phyloP scores from a whole-genome alignment of 2,113 vertebrate species.

The Prunella fulvescens region DNA sequence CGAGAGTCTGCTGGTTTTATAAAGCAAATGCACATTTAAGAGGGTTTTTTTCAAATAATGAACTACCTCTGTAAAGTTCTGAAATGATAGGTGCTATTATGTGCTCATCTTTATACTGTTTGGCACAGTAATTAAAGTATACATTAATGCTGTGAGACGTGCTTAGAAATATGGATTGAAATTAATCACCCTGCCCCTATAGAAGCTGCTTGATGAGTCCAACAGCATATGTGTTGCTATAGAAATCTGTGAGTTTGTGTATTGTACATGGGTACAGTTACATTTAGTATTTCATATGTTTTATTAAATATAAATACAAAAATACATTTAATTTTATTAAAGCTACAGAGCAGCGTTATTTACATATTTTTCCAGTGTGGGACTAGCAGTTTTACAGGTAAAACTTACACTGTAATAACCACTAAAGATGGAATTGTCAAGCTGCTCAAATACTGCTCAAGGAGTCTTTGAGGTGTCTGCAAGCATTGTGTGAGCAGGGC shows the following conservation, averaged over 20 bases:
- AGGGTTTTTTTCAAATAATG: not conserved
- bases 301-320: not conserved
- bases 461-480: not conserved
- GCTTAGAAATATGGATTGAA: not conserved
- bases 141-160: not conserved
- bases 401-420: not conserved
- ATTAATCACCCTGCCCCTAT: not conserved
- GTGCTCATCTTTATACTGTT: conserved; percentile 3
- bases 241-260: not conserved
- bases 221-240: not conserved
- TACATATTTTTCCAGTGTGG: not conserved
- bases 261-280: not conserved
- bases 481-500: not conserved
- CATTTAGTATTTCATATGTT: not conserved
- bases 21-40: not conserved
- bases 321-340: not conserved
- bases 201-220: not conserved
- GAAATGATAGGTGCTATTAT: not conserved
- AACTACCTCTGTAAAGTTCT: not conserved
- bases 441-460: not conserved
- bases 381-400: not conserved
- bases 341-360: rapidly evolving
- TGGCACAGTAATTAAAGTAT: not conserved
- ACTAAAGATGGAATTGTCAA: not conserved
- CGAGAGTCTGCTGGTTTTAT: not conserved